Conservation (phyloP, 2,113 vertebrate species). For the Strix aluco region DNA sequence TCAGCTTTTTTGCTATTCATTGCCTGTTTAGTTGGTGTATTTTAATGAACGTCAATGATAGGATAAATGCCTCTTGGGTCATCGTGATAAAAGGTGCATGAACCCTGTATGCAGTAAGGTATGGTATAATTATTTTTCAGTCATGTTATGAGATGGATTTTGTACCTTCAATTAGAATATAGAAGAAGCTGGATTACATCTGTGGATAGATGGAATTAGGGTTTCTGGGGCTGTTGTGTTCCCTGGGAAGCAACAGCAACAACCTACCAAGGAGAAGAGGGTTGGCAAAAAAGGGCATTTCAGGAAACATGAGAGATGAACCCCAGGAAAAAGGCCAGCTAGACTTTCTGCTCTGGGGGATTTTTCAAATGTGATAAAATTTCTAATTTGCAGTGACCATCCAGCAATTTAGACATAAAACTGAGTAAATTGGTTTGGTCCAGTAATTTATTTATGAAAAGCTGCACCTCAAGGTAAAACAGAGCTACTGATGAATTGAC, state of each 20-base stretch:
- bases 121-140: not conserved
- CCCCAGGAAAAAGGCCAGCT: not conserved
- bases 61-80: not conserved
- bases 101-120: not conserved
- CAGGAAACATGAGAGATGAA: not conserved
- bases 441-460: not conserved
- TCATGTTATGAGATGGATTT: not conserved
- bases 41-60: not conserved
- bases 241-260: not conserved
- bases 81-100: not conserved
- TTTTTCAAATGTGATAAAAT: not conserved
- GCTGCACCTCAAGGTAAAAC: not conserved
- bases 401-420: not conserved
- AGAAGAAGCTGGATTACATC: not conserved
- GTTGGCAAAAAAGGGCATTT: not conserved
- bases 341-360: not conserved
- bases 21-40: not conserved
- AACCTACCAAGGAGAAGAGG: not conserved
- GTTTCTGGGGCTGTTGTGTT: not conserved
- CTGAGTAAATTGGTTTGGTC: not conserved
- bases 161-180: not conserved
- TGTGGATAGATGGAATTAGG: not conserved
- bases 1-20: not conserved
- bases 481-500: not conserved
- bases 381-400: not conserved